Percentiles rank a stretch among this genome's conserved stretches.
phyloP scores from a whole-genome alignment of 2,797 vertebrate species.

The Molossus alvarezi region DNA sequence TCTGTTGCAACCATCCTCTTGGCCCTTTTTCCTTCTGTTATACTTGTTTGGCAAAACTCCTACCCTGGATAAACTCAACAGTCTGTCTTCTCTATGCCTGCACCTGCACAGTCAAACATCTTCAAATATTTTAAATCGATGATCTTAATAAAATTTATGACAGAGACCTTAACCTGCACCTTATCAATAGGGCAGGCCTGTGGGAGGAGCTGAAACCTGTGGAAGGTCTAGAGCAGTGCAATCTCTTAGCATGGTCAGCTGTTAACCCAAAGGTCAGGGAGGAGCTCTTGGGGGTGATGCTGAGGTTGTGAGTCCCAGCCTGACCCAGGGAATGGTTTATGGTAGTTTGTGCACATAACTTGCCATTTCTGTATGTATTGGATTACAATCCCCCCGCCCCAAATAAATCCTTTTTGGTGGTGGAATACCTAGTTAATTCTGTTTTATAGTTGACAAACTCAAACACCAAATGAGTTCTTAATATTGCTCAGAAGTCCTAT shows the following conservation, averaged over 20 bases:
- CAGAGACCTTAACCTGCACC: not conserved
- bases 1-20: not conserved
- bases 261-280: not conserved
- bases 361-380: not conserved
- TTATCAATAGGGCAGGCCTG: not conserved
- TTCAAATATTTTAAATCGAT: constrained; percentile 36
- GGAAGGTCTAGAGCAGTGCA: not conserved
- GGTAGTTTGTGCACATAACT: not conserved
- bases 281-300: not conserved
- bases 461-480: constrained; percentile 34
- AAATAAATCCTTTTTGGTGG: not conserved
- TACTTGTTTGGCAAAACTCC: constrained; percentile 41
- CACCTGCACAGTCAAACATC: not conserved
- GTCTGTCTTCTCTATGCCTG: constrained; percentile 31
- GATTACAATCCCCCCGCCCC: not conserved
- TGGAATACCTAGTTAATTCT: not conserved
- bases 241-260: not conserved
- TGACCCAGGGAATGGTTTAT: not conserved
- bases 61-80: not conserved
- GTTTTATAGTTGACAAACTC: not conserved
- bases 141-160: not conserved
- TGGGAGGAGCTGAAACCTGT: not conserved
- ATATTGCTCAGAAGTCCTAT: constrained; percentile 1
- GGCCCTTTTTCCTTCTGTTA: not conserved
- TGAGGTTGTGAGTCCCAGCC: not conserved